phyloP scores from a whole-genome alignment of 2,888 invertebrate species.

The Sinohyriopsis cumingii region DNA sequence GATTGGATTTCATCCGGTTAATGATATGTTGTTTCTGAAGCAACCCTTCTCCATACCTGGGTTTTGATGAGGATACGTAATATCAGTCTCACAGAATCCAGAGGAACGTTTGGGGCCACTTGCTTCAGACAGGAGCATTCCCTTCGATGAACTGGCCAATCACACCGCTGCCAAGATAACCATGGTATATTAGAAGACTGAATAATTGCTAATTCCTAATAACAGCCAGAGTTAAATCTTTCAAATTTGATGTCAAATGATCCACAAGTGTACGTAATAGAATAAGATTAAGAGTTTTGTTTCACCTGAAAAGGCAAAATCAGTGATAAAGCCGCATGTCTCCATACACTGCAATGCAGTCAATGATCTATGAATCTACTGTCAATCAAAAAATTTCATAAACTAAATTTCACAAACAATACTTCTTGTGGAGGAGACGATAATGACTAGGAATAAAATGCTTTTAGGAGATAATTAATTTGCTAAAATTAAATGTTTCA shows the following conservation, averaged over 20 bases:
- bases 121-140: conserved; percentile 86
- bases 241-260: too few relatives aligned
- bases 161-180: conserved; percentile 74
- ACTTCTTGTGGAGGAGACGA: too few relatives aligned
- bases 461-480: too few relatives aligned
- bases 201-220: too few relatives aligned
- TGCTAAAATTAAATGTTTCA: too few relatives aligned
- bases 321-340: background rate
- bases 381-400: too few relatives aligned
- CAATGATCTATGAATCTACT: too few relatives aligned
- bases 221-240: too few relatives aligned
- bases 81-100: conserved; percentile 87
- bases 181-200: background rate
- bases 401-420: too few relatives aligned
- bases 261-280: too few relatives aligned
- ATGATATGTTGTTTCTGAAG: conserved; percentile 2
- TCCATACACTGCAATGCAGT: too few relatives aligned
- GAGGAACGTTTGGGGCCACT: conserved; percentile 82
- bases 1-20: background rate
- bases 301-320: background rate
- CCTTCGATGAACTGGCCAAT: conserved; percentile 87
- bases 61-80: conserved; percentile 81
- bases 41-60: conserved; percentile 1
- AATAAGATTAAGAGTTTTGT: background rate
- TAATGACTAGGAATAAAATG: too few relatives aligned